Evolutionary conservation across 2,113 vertebrate genomes (phyloP).

Genomic region (Xiphorhynchus elegans): DNA sequence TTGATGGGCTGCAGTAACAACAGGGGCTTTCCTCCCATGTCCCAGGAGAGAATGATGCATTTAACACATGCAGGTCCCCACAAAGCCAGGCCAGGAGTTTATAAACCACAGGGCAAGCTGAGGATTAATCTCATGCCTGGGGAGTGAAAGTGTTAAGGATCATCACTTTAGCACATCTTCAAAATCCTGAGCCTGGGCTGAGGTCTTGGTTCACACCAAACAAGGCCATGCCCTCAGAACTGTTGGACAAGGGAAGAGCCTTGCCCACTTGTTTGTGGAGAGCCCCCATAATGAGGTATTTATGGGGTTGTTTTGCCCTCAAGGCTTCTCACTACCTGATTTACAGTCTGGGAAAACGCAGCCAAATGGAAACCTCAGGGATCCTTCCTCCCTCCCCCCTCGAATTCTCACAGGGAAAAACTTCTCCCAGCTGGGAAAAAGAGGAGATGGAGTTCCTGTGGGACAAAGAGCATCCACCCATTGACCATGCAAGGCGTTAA

Average conservation of each 20-base stretch:
- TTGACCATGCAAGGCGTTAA: fast-evolving
- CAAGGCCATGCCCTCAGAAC: neutral
- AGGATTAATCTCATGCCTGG: neutral
- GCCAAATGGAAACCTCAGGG: neutral
- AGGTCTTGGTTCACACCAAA: neutral
- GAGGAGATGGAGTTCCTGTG: neutral
- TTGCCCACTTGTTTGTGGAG: neutral
- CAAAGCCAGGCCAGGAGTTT: neutral
- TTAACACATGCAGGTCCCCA: neutral
- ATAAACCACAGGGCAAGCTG: neutral
- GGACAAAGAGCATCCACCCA: neutral
- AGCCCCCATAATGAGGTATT: neutral
- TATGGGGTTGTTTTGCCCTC: neutral
- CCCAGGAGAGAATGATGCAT: neutral
- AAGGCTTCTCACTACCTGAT: neutral
- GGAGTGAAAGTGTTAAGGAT: neutral
- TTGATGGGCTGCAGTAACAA: neutral
- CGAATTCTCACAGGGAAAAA: neutral
- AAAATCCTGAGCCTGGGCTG: neutral
- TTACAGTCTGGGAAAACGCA: conserved; percentile 13
- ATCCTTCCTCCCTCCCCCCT: neutral
- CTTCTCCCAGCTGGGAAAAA: neutral
- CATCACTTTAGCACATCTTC: neutral
- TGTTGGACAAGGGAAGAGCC: neutral
- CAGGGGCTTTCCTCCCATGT: neutral